Evolutionary conservation across 2,888 invertebrate genomes (phyloP).

Genomic region (Plusia festucae): DNA sequence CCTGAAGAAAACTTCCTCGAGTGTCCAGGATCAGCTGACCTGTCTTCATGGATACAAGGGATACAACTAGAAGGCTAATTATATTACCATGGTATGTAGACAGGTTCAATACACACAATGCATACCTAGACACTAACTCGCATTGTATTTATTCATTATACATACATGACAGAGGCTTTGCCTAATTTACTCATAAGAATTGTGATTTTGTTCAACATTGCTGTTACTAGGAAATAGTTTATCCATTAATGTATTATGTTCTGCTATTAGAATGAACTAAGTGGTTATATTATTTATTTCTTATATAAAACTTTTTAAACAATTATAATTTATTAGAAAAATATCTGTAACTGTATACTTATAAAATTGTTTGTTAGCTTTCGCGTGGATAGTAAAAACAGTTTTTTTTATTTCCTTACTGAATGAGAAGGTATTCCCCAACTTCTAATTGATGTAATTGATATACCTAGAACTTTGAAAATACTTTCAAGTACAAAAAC

Average conservation of each 20-base stretch:
- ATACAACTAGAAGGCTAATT: constrained; percentile 91
- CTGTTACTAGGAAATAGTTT: constrained; percentile 49
- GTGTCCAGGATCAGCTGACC: constrained; percentile 93
- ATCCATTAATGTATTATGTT: constrained; percentile 44
- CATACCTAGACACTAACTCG: constrained; percentile 54
- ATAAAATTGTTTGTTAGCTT: constrained; percentile 26
- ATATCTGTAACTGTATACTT: constrained; percentile 11
- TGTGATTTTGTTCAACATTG: constrained; percentile 61
- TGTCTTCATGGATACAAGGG: constrained; percentile 96
- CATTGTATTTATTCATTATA: constrained; percentile 55
- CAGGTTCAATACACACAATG: constrained; percentile 43
- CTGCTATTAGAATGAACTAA: constrained; percentile 38
- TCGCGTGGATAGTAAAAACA: constrained; percentile 25
- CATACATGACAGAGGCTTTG: constrained; percentile 57
- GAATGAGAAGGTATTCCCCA: not conserved
- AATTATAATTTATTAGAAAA: constrained; percentile 26
- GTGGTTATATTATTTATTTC: constrained; percentile 38
- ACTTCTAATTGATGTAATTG: not conserved
- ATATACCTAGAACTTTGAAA: not conserved
- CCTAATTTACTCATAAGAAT: constrained; percentile 56
- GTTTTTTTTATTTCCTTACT: too few relatives aligned
- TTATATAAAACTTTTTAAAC: constrained; percentile 12
- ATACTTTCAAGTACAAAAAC: not conserved
- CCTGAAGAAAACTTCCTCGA: constrained; percentile 91
- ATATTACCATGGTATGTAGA: constrained; percentile 44